Percentiles rank a stretch among this genome's conserved stretches.
Conservation (phyloP, 2,888 invertebrate genomes). For the Panopea generosa region DNA sequence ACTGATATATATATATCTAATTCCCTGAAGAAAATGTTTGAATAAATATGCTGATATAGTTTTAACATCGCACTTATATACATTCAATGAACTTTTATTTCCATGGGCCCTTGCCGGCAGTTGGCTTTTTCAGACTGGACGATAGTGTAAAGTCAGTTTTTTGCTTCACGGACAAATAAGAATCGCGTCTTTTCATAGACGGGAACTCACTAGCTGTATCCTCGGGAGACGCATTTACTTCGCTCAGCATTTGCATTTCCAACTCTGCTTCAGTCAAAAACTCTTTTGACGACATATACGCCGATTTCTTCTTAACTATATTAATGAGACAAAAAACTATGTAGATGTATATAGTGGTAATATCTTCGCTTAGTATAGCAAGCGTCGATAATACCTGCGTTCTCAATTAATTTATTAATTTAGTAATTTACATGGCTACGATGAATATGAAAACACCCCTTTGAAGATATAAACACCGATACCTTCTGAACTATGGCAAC, state of each 20-base stretch:
- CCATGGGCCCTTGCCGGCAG: conserved; percentile 28
- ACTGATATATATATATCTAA: no score
- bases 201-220: conserved; percentile 11
- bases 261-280: conserved; percentile 35
- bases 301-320: conserved; percentile 42
- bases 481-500: no score
- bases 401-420: no score
- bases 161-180: conserved; percentile 5
- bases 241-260: background rate
- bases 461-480: no score
- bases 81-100: no score
- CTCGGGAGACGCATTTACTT: background rate
- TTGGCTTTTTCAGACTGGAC: conserved; percentile 16
- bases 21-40: no score
- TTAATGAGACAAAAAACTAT: conserved; percentile 13
- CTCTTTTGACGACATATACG: conserved; percentile 27
- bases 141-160: background rate
- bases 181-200: conserved; percentile 4
- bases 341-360: background rate
- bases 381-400: no score
- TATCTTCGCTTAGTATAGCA: background rate
- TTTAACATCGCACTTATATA: no score
- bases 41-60: no score
- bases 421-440: no score
- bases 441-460: no score